Percentiles rank a stretch among this genome's conserved stretches.
phyloP scores from a whole-genome alignment of 2,113 vertebrate genomes.

The Laticauda colubrina region DNA sequence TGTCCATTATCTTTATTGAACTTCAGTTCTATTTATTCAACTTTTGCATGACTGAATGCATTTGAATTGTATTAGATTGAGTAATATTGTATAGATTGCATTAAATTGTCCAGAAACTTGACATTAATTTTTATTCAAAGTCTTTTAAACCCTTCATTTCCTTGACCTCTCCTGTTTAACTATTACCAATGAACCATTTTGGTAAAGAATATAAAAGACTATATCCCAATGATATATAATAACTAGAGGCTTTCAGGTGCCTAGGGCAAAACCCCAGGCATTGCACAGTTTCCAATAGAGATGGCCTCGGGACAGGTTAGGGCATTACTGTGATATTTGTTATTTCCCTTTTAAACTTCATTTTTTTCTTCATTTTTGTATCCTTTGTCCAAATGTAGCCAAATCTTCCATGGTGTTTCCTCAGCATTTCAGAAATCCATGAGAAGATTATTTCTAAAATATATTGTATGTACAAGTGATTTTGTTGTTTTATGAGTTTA shows the following conservation, averaged over 20 bases:
- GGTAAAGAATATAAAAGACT: slow-evolving; percentile 47
- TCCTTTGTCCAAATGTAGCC: not conserved
- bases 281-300: slow-evolving; percentile 32
- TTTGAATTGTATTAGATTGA: not conserved
- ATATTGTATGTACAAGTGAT: not conserved
- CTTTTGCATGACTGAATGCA: not conserved
- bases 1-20: not conserved
- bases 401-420: not conserved
- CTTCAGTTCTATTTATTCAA: not conserved
- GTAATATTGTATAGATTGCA: not conserved
- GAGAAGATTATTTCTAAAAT: not conserved
- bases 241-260: slow-evolving; percentile 34
- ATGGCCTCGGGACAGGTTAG: slow-evolving; percentile 36
- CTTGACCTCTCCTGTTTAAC: slow-evolving; percentile 29
- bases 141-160: slow-evolving; percentile 47
- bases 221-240: slow-evolving; percentile 29
- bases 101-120: slow-evolving; percentile 36
- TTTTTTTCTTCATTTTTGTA: not conserved
- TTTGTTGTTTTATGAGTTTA: slow-evolving; percentile 2
- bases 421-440: not conserved
- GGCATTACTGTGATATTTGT: not conserved
- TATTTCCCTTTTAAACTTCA: slow-evolving; percentile 18
- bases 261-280: slow-evolving; percentile 50
- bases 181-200: slow-evolving; percentile 35
- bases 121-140: slow-evolving; percentile 25